Evolutionary conservation across 1,140 invertebrate species (phyloP), one percentile per base, ranked within the genome.

Genomic region (Conus betulinus): DNA sequence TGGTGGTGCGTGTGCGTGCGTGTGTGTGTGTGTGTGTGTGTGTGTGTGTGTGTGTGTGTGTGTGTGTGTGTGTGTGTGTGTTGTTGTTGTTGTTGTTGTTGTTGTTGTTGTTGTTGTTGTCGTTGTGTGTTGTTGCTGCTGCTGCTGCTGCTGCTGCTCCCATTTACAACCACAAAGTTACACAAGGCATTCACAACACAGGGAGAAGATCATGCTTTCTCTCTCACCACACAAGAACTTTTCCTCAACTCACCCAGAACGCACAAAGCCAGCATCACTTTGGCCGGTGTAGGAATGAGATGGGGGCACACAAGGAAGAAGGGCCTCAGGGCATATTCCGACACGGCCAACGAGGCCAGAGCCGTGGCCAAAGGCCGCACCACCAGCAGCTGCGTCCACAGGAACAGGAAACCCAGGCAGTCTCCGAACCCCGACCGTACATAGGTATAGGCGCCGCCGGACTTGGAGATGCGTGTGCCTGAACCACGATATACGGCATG

Each of bases 361-460:
- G 87, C 74, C 3, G 79, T 83, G 84, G 87, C 84, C 84, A 90
- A 51, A 8, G 89, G 89, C 5, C 89, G 53, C 1, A 90, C 74
- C 11, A 90, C 74, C 1, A 87, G 20, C 57, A 87, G 52, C 55
- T 88, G 88, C 10, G 85, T 79, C 89, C 89, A 90, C 55, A 90
- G 84, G 76, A 84, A 84, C 51, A 85, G 53, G 17, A 89, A 90
- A 6, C 79, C 87, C 23, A 78, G 57, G 20, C 53, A 23, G 39
- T 87, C 85, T 23, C 90, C 90, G 84, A 67, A 90, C 11, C 78
- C 85, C 85, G 79, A 88, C 27, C 67, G 55, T 17, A 89, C 85
- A 84, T 89, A 88, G 17, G 85, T 89, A 63, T 91, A 89, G 15
- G 84, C 79, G 20, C 87, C 84, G 7, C 88, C 89, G 20, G 88